phyloP scores from a whole-genome alignment of 2,888 invertebrate species.

The Amblyjoppa fuscipennis region DNA sequence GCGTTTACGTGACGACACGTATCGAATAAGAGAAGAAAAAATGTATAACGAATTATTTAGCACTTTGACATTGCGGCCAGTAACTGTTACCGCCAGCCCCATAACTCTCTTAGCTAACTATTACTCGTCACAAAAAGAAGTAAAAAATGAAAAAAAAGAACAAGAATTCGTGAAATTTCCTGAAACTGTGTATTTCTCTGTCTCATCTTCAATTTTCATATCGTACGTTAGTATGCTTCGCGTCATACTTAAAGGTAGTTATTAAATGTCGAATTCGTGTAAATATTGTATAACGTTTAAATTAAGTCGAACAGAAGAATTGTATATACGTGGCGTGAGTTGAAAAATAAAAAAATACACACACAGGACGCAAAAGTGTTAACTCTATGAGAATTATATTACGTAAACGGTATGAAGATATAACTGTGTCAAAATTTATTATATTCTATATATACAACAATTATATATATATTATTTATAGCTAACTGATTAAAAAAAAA shows the following conservation, averaged over 20 bases:
- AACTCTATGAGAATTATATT: constrained; percentile 51
- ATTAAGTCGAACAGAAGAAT: constrained; percentile 71
- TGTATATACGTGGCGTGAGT: constrained; percentile 63
- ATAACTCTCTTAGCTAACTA: constrained; percentile 36
- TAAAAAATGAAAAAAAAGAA: constrained; percentile 4
- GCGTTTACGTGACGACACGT: constrained; percentile 70
- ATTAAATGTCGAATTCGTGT: constrained; percentile 82
- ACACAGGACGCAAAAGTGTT: constrained; percentile 31
- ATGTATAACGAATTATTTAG: constrained; percentile 49
- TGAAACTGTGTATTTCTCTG: background rate
- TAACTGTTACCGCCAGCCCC: constrained; percentile 73
- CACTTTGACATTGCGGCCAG: constrained; percentile 81
- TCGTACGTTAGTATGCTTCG: constrained; percentile 32
- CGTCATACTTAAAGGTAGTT: constrained; percentile 50
- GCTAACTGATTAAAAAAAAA: constrained; percentile 52
- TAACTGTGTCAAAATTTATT: constrained; percentile 78
- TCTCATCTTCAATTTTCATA: constrained; percentile 8
- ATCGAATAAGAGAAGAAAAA: constrained; percentile 67
- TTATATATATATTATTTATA: constrained; percentile 78
- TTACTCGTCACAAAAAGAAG: constrained; percentile 3
- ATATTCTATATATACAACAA: constrained; percentile 82
- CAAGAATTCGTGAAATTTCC: background rate
- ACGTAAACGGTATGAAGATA: constrained; percentile 51
- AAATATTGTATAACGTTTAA: constrained; percentile 81
- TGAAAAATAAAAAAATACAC: constrained; percentile 10